Percentiles rank a stretch among this genome's conserved stretches.
These are phyloP conservation scores for Manacus vitellinus DNA, from an alignment of 2,113 vertebrate species.

Conservation along the genomic window DNA sequence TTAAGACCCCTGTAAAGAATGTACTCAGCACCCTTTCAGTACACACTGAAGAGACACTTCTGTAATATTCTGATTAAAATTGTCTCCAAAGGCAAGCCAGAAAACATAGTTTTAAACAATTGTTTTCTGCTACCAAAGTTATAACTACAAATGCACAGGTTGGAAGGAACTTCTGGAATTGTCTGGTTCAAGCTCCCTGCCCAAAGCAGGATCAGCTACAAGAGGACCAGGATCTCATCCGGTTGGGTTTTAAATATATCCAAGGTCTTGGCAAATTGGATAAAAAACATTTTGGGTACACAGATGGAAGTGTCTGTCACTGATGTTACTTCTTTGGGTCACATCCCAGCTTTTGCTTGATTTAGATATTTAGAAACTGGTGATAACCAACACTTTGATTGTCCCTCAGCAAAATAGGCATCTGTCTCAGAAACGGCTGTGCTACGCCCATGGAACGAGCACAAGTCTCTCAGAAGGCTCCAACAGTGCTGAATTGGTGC, in stretches of 20 bases:
- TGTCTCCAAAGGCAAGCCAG: background rate
- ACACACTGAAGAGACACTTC: background rate
- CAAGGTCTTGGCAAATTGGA: background rate
- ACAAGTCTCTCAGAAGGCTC: background rate
- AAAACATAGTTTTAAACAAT: background rate
- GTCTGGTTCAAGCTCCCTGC: background rate
- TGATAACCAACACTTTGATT: background rate
- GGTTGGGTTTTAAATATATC: background rate
- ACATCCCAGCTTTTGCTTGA: background rate
- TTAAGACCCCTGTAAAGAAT: background rate
- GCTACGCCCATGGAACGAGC: accelerated
- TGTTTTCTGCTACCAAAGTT: background rate
- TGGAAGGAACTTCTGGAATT: background rate
- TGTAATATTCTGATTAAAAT: background rate
- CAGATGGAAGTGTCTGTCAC: background rate
- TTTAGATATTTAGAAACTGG: background rate
- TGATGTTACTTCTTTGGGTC: background rate
- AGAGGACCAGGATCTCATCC: background rate
- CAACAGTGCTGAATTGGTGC: background rate
- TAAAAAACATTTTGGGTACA: background rate
- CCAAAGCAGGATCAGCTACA: background rate
- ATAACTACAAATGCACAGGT: background rate
- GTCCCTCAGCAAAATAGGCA: background rate
- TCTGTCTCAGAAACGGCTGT: background rate
- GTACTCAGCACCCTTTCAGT: background rate